Evolutionary conservation across 2,888 invertebrate genomes (phyloP).

Genomic region (Drosophila birchii): DNA sequence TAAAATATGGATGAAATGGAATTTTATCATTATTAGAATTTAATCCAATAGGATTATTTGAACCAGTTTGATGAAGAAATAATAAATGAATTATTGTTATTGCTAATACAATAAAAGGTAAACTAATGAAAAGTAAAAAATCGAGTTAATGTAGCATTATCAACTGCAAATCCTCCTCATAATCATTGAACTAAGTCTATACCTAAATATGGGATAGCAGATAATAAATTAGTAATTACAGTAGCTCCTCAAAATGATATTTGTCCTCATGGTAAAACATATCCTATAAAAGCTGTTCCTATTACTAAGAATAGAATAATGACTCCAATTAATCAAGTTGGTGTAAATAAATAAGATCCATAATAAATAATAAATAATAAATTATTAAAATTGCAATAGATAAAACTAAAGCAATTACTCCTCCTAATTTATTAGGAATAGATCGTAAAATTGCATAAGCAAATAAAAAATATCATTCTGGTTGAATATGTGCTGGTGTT

Average conservation of each 20-base stretch:
- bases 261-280: conserved; percentile 92
- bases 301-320: conserved; percentile 89
- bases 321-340: conserved; percentile 88
- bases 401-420: conserved; percentile 86
- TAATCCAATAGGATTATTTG: conserved; percentile 12
- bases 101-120: conserved; percentile 89
- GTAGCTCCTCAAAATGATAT: conserved; percentile 93
- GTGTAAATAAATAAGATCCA: conserved; percentile 85
- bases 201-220: conserved; percentile 90
- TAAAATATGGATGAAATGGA: conserved; percentile 88
- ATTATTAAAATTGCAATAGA: conserved; percentile 89
- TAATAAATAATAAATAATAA: conserved; percentile 87
- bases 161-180: conserved; percentile 91
- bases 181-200: conserved; percentile 88
- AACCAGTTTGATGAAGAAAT: conserved; percentile 74
- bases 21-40: conserved; percentile 87
- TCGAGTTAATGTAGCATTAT: conserved; percentile 90
- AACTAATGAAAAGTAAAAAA: conserved; percentile 90
- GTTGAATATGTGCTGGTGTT: too few species aligned
- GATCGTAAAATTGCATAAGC: conserved; percentile 90
- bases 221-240: conserved; percentile 86
- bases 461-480: too few species aligned
- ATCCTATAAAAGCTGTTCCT: conserved; percentile 91
- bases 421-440: conserved; percentile 92
- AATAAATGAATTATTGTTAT: conserved; percentile 88